A percentile compares a stretch with the other conserved stretches of the same genome.
phyloP scores from a whole-genome alignment of 2,888 invertebrate genomes.

The Cremastobaeus sp. region DNA sequence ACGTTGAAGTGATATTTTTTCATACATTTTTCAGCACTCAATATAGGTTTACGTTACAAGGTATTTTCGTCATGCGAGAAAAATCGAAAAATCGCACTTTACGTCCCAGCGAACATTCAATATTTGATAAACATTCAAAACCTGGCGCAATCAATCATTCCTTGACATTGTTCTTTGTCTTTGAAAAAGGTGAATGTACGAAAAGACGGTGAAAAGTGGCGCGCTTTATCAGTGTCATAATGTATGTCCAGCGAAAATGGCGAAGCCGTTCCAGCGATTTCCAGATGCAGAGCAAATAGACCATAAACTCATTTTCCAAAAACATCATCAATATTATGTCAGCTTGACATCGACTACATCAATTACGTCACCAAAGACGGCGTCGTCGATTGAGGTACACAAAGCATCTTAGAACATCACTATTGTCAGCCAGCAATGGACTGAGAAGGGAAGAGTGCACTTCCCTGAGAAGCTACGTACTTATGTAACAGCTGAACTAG shows the following conservation, averaged over 20 bases:
- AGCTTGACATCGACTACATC: conserved; percentile 51
- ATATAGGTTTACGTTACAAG: no score
- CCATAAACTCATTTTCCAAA: conserved; percentile 49
- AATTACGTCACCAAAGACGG: conserved; percentile 53
- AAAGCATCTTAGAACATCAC: conserved; percentile 47
- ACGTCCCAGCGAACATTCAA: no score
- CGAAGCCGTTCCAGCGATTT: conserved; percentile 34
- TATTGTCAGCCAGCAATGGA: conserved; percentile 47
- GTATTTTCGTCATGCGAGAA: no score
- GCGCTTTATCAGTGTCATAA: conserved; percentile 45
- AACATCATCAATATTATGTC: conserved; percentile 56
- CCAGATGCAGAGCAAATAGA: conserved; percentile 48
- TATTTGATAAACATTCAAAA: conserved; percentile 8
- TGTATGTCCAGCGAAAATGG: conserved; percentile 44
- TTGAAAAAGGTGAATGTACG: conserved; percentile 18
- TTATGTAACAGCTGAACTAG: conserved; percentile 55
- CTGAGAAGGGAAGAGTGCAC: conserved; percentile 40
- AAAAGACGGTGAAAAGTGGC: conserved; percentile 45
- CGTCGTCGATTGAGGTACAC: conserved; percentile 50
- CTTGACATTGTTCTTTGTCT: conserved; percentile 26
- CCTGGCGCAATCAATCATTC: conserved; percentile 7
- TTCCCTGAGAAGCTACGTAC: conserved; percentile 45
- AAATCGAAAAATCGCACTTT: no score
- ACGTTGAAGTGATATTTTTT: no score
- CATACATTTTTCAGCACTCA: no score